Conservation (phyloP, 2,888 invertebrate genomes). For the Spisula solida region DNA sequence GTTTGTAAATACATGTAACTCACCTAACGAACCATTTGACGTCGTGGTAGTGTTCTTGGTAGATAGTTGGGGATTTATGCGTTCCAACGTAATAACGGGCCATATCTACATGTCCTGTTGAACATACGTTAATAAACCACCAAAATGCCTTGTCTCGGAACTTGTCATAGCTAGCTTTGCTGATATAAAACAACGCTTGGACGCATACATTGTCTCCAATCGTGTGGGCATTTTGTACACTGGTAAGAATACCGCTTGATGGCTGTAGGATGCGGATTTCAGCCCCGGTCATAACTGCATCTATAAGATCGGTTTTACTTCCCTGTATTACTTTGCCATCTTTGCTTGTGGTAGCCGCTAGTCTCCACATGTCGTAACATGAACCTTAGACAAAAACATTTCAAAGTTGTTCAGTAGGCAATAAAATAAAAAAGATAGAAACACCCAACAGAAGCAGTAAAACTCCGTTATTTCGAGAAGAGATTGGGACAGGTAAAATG, state of each 20-base stretch:
- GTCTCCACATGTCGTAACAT: constrained; percentile 55
- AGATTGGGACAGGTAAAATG: no score
- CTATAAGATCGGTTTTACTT: constrained; percentile 42
- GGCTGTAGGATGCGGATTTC: constrained; percentile 2
- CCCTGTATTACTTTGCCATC: constrained; percentile 62
- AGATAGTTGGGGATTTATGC: background rate
- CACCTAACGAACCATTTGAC: constrained; percentile 1
- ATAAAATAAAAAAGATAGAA: no score
- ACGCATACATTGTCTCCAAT: constrained; percentile 44
- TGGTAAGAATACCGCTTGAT: background rate
- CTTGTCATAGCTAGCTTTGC: constrained; percentile 35
- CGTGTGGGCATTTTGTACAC: constrained; percentile 30
- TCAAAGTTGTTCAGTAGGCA: no score
- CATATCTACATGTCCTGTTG: background rate
- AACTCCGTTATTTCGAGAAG: no score
- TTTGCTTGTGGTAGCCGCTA: constrained; percentile 56
- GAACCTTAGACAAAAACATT: no score
- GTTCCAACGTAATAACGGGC: background rate
- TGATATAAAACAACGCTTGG: constrained; percentile 56
- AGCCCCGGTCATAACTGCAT: constrained; percentile 37
- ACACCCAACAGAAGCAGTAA: no score
- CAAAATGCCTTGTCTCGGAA: constrained; percentile 53
- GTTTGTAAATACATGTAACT: no score
- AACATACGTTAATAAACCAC: background rate
- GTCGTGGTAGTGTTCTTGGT: background rate